phyloP scores from a whole-genome alignment of 2,888 invertebrate species.

The Xestia rhomboidea region DNA sequence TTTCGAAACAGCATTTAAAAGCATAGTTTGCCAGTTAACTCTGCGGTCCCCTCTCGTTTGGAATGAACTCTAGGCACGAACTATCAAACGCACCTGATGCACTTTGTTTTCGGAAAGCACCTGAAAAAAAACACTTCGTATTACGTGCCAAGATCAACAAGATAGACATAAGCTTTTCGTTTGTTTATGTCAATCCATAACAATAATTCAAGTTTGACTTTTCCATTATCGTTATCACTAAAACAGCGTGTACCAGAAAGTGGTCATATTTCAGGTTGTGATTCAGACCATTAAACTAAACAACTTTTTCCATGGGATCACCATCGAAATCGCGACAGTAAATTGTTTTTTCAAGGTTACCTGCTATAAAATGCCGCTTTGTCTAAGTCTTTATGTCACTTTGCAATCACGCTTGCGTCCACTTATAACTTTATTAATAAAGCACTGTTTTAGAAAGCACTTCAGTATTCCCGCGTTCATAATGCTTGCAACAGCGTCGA shows the following conservation, averaged over 20 bases:
- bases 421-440: no score
- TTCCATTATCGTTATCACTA: neutral
- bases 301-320: no score
- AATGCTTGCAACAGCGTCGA: no score
- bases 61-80: constrained; percentile 6
- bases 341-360: no score
- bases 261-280: no score
- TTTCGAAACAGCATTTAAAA: neutral
- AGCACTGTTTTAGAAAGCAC: no score
- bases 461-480: no score
- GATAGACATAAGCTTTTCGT: neutral
- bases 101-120: neutral
- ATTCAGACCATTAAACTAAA: no score
- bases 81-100: neutral
- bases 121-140: constrained; percentile 19
- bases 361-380: neutral
- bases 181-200: neutral
- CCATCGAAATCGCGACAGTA: no score
- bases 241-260: no score
- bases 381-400: neutral
- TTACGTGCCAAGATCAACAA: neutral
- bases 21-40: neutral
- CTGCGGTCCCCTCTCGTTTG: neutral
- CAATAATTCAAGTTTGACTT: neutral
- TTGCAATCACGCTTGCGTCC: neutral